These are phyloP conservation scores for Mus caroli DNA, from an alignment of 2,797 vertebrate genomes.

Conservation along the genomic window DNA sequence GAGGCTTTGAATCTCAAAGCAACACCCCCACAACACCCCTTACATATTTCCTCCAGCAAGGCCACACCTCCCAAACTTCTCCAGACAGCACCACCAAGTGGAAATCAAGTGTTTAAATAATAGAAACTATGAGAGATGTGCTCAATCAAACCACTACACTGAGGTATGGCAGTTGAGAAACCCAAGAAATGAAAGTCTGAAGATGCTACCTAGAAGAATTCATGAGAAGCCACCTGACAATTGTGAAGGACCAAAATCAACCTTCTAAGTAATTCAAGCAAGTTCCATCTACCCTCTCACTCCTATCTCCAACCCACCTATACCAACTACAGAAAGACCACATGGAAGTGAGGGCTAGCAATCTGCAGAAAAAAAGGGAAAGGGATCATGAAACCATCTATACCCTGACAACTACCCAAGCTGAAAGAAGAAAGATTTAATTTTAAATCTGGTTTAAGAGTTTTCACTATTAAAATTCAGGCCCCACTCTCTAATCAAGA, in stretches of 20 bases:
- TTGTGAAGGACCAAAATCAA: neutral
- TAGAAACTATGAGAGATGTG: neutral
- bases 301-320: neutral
- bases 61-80: neutral
- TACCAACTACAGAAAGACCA: neutral
- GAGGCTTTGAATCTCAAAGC: too few relatives aligned
- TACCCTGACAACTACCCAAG: neutral
- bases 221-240: neutral
- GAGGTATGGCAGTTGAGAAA: neutral
- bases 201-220: neutral
- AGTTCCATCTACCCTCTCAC: neutral
- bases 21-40: neutral
- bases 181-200: neutral
- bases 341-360: neutral
- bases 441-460: conserved; percentile 29
- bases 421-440: neutral
- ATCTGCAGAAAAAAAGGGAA: neutral
- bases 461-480: conserved; percentile 5
- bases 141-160: neutral
- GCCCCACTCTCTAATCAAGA: conserved; percentile 1
- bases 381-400: neutral
- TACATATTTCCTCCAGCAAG: neutral
- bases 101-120: neutral
- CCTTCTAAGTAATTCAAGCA: neutral
- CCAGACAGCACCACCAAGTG: neutral